Evolutionary conservation across 2,888 invertebrate species (phyloP).

Genomic region (Ptycholaimellus sp.): DNA sequence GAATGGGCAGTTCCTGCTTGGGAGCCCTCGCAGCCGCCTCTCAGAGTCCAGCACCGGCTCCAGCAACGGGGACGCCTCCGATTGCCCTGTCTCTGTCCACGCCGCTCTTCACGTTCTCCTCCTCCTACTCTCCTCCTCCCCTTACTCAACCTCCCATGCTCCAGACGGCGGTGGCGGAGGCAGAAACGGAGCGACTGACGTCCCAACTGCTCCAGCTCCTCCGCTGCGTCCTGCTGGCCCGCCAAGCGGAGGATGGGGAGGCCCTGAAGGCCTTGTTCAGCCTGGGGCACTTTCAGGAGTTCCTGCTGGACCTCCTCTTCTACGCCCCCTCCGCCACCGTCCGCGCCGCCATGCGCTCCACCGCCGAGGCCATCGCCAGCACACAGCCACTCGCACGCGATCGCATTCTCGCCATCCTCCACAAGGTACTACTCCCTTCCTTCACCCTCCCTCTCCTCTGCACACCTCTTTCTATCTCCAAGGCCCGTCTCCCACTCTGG

Average conservation of each 20-base stretch:
- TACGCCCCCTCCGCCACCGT: conserved; percentile 28
- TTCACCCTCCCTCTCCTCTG: no score
- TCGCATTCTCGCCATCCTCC: neutral
- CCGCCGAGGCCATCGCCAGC: neutral
- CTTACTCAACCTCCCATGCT: no score
- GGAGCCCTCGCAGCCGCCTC: conserved; percentile 1
- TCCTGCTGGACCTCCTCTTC: conserved; percentile 31
- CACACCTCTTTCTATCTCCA: no score
- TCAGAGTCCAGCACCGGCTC: conserved; percentile 24
- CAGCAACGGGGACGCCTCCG: conserved; percentile 26
- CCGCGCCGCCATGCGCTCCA: conserved; percentile 21
- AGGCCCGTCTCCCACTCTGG: conserved; percentile 32
- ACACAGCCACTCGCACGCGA: neutral
- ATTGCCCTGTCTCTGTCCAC: conserved; percentile 17
- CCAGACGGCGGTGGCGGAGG: neutral
- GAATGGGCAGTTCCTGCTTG: no score
- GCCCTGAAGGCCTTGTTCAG: conserved; percentile 27
- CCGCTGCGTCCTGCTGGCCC: no score
- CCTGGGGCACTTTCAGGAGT: conserved; percentile 29
- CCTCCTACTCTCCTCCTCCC: neutral
- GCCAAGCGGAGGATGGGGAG: no score
- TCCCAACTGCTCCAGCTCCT: neutral
- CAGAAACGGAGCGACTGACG: neutral
- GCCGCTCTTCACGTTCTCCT: conserved; percentile 8
- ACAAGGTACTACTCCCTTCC: no score